Conservation (phyloP, 2,797 vertebrate species). For the Coilia nasus region DNA sequence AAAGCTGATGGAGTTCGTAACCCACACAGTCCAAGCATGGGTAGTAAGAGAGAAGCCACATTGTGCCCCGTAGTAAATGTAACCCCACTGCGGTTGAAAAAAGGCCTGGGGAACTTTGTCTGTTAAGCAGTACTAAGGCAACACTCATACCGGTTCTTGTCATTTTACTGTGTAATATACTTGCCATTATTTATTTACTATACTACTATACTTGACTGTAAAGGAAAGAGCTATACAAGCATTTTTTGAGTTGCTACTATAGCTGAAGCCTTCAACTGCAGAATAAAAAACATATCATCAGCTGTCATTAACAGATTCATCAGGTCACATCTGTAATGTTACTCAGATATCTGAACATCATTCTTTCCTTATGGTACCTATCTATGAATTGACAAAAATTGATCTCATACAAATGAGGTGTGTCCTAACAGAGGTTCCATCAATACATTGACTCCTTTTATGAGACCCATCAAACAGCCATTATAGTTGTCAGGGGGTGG, state of each 20-base stretch:
- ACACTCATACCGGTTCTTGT: neutral
- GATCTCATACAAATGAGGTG: constrained; percentile 84
- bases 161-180: neutral
- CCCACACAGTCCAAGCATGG: neutral
- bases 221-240: constrained; percentile 49
- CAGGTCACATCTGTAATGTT: constrained; percentile 75
- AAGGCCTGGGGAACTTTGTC: neutral
- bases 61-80: neutral
- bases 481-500: constrained; percentile 80
- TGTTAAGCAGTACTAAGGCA: neutral
- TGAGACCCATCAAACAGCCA: constrained; percentile 94
- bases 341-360: constrained; percentile 56
- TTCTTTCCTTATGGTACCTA: constrained; percentile 55
- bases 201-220: neutral
- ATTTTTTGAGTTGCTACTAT: constrained; percentile 70
- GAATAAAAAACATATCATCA: constrained; percentile 64
- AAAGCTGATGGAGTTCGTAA: neutral
- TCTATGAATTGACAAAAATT: constrained; percentile 86
- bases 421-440: constrained; percentile 81
- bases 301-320: constrained; percentile 25
- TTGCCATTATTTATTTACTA: neutral
- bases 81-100: neutral
- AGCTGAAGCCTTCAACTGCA: constrained; percentile 74
- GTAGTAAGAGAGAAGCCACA: neutral
- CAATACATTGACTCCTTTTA: constrained; percentile 98